Evolutionary conservation across 2,888 invertebrate genomes (phyloP), one percentile per base, ranked within the genome.

Genomic region (Tetropium fuscum): DNA sequence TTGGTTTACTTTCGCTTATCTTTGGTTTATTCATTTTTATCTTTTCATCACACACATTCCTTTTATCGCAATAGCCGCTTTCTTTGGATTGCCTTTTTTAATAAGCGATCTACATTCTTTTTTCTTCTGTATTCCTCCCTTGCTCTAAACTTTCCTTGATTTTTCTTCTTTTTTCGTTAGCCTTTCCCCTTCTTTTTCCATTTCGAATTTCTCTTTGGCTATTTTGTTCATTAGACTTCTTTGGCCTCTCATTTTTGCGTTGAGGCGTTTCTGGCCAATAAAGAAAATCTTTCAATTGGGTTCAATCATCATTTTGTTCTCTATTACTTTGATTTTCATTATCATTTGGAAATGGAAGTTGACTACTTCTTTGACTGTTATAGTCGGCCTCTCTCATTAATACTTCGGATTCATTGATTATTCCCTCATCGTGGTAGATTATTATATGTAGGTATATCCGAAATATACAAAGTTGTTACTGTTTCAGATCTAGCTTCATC

Each of bases 41-140:
- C 32, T 30, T 30, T 30, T 30, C 32, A 30, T 30, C 32, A 30
- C 32, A 30, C 32, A 30, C n/a, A 5, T 10, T 30, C 10, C 32
- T 30, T 30, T 30, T 8, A 30, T 30, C 4, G 32, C 7, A 30
- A 30, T n/a, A 30, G 32, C 4, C 4, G 32, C 32, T 10, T 30
- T 30, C 32, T 30, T 30, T 30, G 32, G 32, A 30, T 30, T 30
- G 32, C 32, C 32, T 8, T 30, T 30, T 30, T 30, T 30, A 3
- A 3, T 10, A 30, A 30, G 3, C 32, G 22, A 5, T 22, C 22
- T 22, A 22, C 22, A 22, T 7, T 7, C 7, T 22, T 7, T 22
- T 4, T 22, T 7, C 7, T 22, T 7, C 5, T 22, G 5, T 34
- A 11, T 11, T 34, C 34, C 13, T 34, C 34, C 13, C 6, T 11